These are phyloP conservation scores for Perdita meconis DNA, from an alignment of 2,888 invertebrate genomes.

Conservation along the genomic window DNA sequence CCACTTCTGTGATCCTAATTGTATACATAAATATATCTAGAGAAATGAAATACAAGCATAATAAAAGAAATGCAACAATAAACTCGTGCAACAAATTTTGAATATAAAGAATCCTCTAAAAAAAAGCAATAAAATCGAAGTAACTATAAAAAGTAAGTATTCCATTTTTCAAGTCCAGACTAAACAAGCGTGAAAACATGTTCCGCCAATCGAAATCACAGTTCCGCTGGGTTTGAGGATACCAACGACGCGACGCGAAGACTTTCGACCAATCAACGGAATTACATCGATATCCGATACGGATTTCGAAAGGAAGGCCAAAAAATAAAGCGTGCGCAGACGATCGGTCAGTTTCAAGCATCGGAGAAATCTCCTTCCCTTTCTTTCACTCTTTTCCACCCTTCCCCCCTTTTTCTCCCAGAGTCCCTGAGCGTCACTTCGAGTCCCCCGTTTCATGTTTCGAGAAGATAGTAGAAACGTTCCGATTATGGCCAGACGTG, in stretches of 20 bases:
- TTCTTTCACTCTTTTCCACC: neutral
- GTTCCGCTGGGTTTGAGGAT: neutral
- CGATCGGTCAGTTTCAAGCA: conserved; percentile 9
- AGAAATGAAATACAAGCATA: no score
- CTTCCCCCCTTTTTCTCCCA: neutral
- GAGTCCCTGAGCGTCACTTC: conserved; percentile 27
- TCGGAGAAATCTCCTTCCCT: conserved; percentile 25
- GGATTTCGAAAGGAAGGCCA: neutral
- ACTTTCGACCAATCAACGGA: conserved; percentile 1
- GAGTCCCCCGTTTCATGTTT: conserved; percentile 33
- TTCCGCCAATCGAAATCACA: neutral
- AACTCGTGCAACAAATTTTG: no score
- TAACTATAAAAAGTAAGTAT: no score
- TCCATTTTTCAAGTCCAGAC: no score
- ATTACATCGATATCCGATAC: conserved; percentile 17
- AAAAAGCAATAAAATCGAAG: no score
- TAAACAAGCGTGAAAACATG: no score
- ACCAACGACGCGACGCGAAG: neutral
- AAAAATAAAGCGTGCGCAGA: conserved; percentile 22
- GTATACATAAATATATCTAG: no score
- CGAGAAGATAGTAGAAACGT: conserved; percentile 48
- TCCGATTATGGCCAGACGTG: conserved; percentile 64
- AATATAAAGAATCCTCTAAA: no score
- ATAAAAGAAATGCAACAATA: no score
- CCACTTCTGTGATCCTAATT: no score